phyloP scores from a whole-genome alignment of 2,888 invertebrate genomes.

The Eristalinus sepulchralis region DNA sequence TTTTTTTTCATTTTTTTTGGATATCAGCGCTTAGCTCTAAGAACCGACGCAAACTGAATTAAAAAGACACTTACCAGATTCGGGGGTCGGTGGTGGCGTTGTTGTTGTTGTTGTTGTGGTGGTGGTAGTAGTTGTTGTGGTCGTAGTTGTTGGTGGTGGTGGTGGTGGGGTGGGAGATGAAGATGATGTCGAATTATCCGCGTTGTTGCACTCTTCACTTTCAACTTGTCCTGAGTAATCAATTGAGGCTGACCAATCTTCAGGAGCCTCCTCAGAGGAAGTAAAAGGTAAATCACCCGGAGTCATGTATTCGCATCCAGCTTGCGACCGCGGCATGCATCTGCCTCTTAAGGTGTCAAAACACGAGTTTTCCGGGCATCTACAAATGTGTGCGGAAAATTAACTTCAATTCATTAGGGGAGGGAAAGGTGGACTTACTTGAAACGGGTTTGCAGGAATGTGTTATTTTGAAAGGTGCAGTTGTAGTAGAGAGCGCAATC shows the following conservation, averaged over 20 bases:
- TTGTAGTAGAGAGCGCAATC: constrained; percentile 81
- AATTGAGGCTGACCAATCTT: constrained; percentile 31
- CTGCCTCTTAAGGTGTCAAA: constrained; percentile 73
- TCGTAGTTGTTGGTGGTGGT: not conserved
- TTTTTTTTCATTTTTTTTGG: not conserved
- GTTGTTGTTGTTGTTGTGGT: not conserved
- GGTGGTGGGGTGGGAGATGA: not conserved
- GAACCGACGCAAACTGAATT: not conserved
- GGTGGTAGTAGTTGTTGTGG: not conserved
- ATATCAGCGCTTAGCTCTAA: not conserved
- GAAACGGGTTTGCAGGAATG: constrained; percentile 78
- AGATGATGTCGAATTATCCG: not conserved
- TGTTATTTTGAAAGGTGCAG: constrained; percentile 78
- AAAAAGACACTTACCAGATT: not conserved
- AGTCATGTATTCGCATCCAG: constrained; percentile 72
- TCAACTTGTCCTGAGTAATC: constrained; percentile 46
- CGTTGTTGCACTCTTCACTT: constrained; percentile 39
- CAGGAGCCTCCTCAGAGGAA: constrained; percentile 54
- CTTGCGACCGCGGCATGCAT: constrained; percentile 74
- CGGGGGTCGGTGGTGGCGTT: not conserved
- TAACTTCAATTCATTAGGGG: not conserved
- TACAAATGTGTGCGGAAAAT: constrained; percentile 40
- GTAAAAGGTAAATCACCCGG: not conserved
- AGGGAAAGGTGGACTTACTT: constrained; percentile 73
- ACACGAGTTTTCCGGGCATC: constrained; percentile 75